These are phyloP conservation scores for Cyclargus thomasi DNA, from an alignment of 1,140 invertebrate species.

Conservation along the genomic window DNA sequence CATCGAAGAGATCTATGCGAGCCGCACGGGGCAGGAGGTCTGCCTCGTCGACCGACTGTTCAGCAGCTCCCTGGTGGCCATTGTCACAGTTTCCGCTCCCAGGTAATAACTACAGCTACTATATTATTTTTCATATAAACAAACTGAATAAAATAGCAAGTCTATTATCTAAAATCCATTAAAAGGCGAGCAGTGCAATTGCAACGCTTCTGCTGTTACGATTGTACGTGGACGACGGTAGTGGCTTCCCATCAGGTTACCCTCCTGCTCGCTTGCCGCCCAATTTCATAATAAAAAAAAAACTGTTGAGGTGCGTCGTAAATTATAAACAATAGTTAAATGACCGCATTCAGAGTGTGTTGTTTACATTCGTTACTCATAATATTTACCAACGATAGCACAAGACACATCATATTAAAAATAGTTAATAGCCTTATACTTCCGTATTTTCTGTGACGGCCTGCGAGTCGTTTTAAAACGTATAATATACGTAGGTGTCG, in stretches of 20 bases:
- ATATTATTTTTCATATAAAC: too few species aligned
- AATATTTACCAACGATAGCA: neutral
- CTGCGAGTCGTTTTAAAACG: too few species aligned
- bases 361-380: neutral
- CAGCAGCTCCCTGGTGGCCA: conserved; percentile 96
- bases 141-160: too few species aligned
- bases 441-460: too few species aligned
- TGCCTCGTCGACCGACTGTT: conserved; percentile 97
- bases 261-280: too few species aligned
- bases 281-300: too few species aligned
- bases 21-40: conserved; percentile 86
- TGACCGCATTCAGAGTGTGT: neutral
- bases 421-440: neutral
- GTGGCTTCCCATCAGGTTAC: too few species aligned
- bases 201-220: too few species aligned
- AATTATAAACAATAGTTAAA: neutral
- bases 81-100: conserved; percentile 94
- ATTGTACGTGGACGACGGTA: too few species aligned
- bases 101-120: conserved; percentile 77
- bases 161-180: too few species aligned
- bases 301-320: neutral
- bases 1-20: conserved; percentile 90
- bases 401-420: neutral
- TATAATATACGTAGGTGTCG: too few species aligned
- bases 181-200: too few species aligned